Conservation (phyloP, 2,797 vertebrate species). For the Semaprochilodus insignis region DNA sequence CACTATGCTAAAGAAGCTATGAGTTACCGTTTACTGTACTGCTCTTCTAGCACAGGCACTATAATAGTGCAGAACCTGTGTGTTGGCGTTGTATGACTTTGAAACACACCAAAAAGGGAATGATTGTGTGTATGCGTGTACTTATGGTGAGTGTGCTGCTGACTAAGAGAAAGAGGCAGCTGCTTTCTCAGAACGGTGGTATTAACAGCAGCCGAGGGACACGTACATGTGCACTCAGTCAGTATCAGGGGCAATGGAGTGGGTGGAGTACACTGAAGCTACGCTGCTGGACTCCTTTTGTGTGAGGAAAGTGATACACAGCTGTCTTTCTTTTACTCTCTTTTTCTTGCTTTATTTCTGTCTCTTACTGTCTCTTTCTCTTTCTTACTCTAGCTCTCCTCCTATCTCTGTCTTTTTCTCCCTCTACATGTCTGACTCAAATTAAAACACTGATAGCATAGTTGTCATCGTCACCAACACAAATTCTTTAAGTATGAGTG, state of each 20-base stretch:
- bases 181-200: slow-evolving; percentile 46
- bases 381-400: neutral
- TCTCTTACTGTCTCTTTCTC: neutral
- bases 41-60: too few relatives aligned
- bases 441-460: neutral
- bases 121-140: slow-evolving; percentile 41
- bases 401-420: neutral
- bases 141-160: neutral
- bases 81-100: slow-evolving; percentile 30
- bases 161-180: slow-evolving; percentile 49
- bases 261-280: neutral
- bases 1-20: too few relatives aligned
- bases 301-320: slow-evolving; percentile 2
- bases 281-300: slow-evolving; percentile 6
- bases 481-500: slow-evolving; percentile 28
- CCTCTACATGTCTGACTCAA: neutral
- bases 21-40: too few relatives aligned
- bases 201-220: slow-evolving; percentile 43
- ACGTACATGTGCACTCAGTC: slow-evolving; percentile 14
- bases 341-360: neutral
- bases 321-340: neutral
- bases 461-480: slow-evolving; percentile 9
- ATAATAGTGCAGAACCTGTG: neutral
- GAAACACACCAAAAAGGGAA: slow-evolving; percentile 15
- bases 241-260: neutral